Conservation (phyloP, 2,113 vertebrate genomes). For the Rhabdornis inornatus region DNA sequence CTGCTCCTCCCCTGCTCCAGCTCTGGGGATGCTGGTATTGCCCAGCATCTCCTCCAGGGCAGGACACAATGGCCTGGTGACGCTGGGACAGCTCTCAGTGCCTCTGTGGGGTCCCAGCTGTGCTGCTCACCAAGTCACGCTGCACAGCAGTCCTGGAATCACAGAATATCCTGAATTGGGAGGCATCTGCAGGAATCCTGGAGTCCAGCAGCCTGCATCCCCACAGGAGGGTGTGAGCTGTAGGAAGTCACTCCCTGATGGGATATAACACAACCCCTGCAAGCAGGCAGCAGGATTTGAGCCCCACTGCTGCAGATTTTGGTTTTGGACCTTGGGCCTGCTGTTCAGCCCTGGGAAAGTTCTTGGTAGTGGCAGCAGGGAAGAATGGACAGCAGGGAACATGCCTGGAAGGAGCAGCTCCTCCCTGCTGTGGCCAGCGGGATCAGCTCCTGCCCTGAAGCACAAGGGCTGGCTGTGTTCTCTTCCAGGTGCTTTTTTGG, state of each 20-base stretch:
- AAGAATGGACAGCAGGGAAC: not conserved
- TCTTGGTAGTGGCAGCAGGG: not conserved
- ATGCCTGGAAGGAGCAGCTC: not conserved
- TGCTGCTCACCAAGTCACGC: not conserved
- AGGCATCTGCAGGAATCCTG: not conserved
- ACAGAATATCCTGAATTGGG: accelerated
- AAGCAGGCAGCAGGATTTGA: not conserved
- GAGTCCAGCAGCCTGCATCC: not conserved
- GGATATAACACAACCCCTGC: not conserved
- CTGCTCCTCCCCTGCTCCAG: not conserved
- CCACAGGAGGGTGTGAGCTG: not conserved
- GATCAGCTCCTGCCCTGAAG: not conserved
- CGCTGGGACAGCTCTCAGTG: not conserved
- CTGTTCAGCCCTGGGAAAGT: not conserved
- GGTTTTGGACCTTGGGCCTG: not conserved
- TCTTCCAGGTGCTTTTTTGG: not conserved
- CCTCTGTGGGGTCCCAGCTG: not conserved
- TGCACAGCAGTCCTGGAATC: not conserved
- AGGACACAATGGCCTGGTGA: not conserved
- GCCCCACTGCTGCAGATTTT: not conserved
- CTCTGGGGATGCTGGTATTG: accelerated
- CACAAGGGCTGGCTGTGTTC: not conserved
- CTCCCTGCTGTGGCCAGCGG: not conserved
- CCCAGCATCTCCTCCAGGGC: not conserved
- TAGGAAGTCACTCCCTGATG: not conserved